Percentiles rank a stretch among this genome's conserved stretches.
These are phyloP conservation scores for Gallinago paraguaiae DNA, from an alignment of 2,113 vertebrate genomes.

Conservation along the genomic window DNA sequence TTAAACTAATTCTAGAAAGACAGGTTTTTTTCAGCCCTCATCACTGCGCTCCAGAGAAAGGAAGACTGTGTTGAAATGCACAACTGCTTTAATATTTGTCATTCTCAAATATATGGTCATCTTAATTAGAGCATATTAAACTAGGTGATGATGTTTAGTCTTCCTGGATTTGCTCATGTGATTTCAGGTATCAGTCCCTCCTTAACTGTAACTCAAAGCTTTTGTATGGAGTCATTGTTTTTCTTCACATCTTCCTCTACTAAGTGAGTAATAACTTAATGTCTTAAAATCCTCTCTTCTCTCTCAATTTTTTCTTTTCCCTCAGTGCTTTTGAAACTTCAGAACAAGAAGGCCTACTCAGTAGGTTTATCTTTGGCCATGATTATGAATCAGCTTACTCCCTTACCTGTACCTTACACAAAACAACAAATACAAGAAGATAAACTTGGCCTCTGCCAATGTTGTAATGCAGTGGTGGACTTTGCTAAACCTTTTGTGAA, in stretches of 20 bases:
- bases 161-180: neutral
- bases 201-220: neutral
- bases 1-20: neutral
- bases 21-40: neutral
- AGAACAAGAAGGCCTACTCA: conserved; percentile 78
- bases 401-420: conserved; percentile 90
- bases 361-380: conserved; percentile 83
- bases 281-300: conserved; percentile 25
- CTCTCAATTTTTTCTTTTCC: neutral
- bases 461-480: conserved; percentile 80
- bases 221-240: neutral
- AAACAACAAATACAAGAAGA: conserved; percentile 85
- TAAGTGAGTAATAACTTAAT: neutral
- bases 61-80: neutral
- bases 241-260: neutral
- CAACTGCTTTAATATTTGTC: neutral
- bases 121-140: neutral
- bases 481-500: conserved; percentile 86
- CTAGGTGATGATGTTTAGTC: neutral
- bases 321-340: conserved; percentile 84
- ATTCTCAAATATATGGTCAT: neutral
- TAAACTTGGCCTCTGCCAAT: conserved; percentile 80
- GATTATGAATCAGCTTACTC: conserved; percentile 84
- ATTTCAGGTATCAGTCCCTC: neutral
- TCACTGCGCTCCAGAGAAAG: neutral